Base-by-base conservation (phyloP, 1,140 invertebrate genomes). In the Formica exsecta region DNA sequence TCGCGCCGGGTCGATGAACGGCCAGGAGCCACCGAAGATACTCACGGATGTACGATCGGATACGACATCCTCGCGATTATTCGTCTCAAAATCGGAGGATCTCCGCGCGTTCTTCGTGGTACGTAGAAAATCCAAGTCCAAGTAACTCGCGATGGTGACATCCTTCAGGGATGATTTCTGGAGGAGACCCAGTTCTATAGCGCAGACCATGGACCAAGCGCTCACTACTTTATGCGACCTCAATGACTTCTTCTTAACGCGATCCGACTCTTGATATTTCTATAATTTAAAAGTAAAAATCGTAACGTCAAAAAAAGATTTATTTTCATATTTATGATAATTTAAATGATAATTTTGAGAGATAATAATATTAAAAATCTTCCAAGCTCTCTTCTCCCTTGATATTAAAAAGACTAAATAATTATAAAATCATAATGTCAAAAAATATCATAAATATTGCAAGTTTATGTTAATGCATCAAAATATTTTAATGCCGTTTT, bases 161-260 rank as follows among this genome's bases (percentile, higher is more conserved):
- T 74, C 59, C 9, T 62, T 62, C 32, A 61, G 62, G 7, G 62
- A 51, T 0, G 68, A 85, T 32, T 86, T 65, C 2, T 48, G 19
- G 1, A 92, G 41, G n/a, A 92, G n/a, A 13, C 89, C 91, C 9
- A 92, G 41, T 11, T 92, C 86, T 22, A 85, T 76, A 7, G 90
- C 89, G 22, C 90, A 91, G 0, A 87, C 68, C 6, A 86, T 9
- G 11, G 91, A 87, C 90, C 91, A 92, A 6, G 86, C 85, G 61
- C 65, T 91, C 7, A 41, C 51, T 41, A 77, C 57, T 48, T 75
- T 59, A 79, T 85, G 85, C 41, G 61, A 41, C 9, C 75, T 83
- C 32, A 66, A 59, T n/a, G 83, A 71, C 0, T 6, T 41, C 11
- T 44, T 38, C 1, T 36, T 22, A 29, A 0, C 8, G 68, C 36